A percentile compares a stretch with the other conserved stretches of the same genome.
phyloP scores from a whole-genome alignment of 2,113 vertebrate genomes.

The Plotosus lineatus region DNA sequence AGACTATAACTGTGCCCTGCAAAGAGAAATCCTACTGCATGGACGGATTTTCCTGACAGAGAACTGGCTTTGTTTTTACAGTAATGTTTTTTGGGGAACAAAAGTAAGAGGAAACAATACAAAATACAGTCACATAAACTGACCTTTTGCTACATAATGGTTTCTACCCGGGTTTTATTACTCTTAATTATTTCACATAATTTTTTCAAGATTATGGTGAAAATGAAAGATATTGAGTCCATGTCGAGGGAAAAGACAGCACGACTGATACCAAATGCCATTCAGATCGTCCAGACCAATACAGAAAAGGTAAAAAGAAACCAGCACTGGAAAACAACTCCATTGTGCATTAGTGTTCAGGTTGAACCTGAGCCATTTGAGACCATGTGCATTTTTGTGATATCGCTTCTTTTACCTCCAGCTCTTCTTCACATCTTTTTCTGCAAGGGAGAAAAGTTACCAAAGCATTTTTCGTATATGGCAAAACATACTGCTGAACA shows the following conservation, averaged over 20 bases:
- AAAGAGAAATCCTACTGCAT: constrained; percentile 91
- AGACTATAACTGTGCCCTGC: constrained; percentile 93
- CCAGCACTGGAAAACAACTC: too few species aligned
- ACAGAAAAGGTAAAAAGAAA: constrained; percentile 80
- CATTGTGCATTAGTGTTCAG: neutral
- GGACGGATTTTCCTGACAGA: constrained; percentile 90
- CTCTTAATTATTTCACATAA: neutral
- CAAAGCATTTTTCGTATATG: constrained; percentile 86
- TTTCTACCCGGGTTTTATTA: neutral
- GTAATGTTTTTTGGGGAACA: constrained; percentile 91
- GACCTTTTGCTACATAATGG: neutral
- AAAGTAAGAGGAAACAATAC: constrained; percentile 71
- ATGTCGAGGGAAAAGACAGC: constrained; percentile 92
- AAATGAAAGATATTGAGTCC: constrained; percentile 80
- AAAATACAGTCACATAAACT: neutral
- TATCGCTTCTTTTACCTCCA: constrained; percentile 55
- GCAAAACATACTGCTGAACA: constrained; percentile 87
- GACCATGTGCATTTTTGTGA: neutral
- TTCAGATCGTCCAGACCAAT: constrained; percentile 80
- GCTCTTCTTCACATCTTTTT: constrained; percentile 92
- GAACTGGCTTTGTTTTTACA: constrained; percentile 93
- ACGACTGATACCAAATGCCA: constrained; percentile 89
- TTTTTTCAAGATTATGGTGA: constrained; percentile 77
- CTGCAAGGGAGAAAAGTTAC: constrained; percentile 89
- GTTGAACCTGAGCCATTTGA: neutral